Evolutionary conservation across 2,888 invertebrate genomes (phyloP), one percentile per base, ranked within the genome.

Genomic region (Parnassius apollo): DNA sequence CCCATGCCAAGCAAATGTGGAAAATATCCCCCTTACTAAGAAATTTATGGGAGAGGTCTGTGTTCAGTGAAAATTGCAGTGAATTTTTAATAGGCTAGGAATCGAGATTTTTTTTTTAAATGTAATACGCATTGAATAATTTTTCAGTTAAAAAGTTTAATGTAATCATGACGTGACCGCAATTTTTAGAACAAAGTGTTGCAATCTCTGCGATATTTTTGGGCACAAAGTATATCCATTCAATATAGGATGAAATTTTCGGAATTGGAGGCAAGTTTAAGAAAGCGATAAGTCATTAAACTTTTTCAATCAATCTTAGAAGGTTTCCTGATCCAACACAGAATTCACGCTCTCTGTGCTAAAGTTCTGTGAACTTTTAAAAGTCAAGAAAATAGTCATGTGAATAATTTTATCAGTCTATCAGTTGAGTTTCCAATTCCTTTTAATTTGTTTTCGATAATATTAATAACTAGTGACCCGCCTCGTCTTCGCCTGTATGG

Each of bases 301-400:
- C 61, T 61, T 61, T 61, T 61, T 61, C 61, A 57, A 61, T 61
- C 61, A 61, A 46, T 18, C 57, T 51, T 56, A 57, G 51, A 57
- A 42, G 42, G 42, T 56, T 57, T 61, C 51, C 52, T 57, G 61
- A 61, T 61, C 52, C 57, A 61, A 61, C 57, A 42, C 56, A 46
- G 52, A 52, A 46, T 56, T 61, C 56, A 46, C 52, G 13, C 25
- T 56, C 22, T 42, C 42, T 8, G 25, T 13, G 51, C 35, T 42
- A 13, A 52, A 56, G 50, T 51, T 46, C 50, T 22, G 18, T 9
- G 11, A 55, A 56, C 54, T 61, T 42, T 45, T 50, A 44, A 49
- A 49, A n/a, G 13, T 49, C 12, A 12, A 12, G 12, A 12, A 46
- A 46, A 46, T n/a, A n/a, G 46, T 46, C n/a, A 46, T 4, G 7